phyloP scores from a whole-genome alignment of 1,140 invertebrate genomes.

The Trachymyrmex septentrionalis region DNA sequence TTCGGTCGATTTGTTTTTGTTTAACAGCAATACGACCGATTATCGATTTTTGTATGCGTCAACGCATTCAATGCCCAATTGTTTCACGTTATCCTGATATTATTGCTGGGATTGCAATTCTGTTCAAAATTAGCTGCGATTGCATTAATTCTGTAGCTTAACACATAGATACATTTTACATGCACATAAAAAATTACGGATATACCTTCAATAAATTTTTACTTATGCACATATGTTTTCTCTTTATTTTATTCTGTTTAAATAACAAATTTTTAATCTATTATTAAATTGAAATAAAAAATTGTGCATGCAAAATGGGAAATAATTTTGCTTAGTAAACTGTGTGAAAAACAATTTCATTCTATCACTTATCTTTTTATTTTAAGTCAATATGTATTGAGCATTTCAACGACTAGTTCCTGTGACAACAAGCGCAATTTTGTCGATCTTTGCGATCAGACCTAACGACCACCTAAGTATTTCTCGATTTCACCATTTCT shows the following conservation, averaged over 20 bases:
- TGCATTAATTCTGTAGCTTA: slow-evolving; percentile 7
- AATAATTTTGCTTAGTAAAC: background rate
- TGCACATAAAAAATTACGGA: background rate
- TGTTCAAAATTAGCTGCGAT: slow-evolving; percentile 19
- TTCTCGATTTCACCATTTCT: slow-evolving; percentile 60
- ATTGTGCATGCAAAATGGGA: background rate
- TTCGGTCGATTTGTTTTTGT: slow-evolving; percentile 51
- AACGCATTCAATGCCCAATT: slow-evolving; percentile 28
- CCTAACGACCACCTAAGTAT: slow-evolving; percentile 61
- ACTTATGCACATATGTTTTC: background rate
- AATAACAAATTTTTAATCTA: background rate
- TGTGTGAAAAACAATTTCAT: background rate
- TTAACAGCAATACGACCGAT: slow-evolving; percentile 53
- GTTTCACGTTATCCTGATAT: slow-evolving; percentile 46
- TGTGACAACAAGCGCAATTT: slow-evolving; percentile 58
- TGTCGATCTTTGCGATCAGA: slow-evolving; percentile 43
- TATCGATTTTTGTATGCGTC: slow-evolving; percentile 58
- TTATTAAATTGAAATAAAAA: background rate
- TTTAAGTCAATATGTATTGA: background rate
- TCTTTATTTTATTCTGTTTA: background rate
- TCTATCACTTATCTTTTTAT: background rate
- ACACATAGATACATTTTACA: background rate
- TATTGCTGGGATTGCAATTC: slow-evolving; percentile 34
- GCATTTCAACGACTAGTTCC: slow-evolving; percentile 1
- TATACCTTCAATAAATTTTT: slow-evolving; percentile 5